Evolutionary conservation across 2,888 invertebrate genomes (phyloP), one percentile per base, ranked within the genome.

Genomic region (Eubasilissa splendida): DNA sequence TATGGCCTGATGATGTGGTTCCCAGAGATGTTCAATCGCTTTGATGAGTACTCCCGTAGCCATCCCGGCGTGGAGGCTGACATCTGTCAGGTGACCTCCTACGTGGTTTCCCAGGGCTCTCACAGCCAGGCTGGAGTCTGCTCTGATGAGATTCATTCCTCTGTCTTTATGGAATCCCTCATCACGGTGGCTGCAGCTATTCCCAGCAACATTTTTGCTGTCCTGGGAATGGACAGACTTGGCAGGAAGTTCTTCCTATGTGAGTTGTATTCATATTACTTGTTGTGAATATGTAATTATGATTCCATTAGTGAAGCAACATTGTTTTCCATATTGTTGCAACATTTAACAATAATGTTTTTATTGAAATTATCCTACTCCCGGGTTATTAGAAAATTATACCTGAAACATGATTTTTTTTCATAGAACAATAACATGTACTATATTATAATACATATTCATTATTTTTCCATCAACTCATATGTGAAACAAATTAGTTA

Each of bases 1-100:
- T 98, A 98, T 87, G 97, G 97, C 63, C 91, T 98, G 77, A 97
- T 97, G 96, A 96, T 98, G 96, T 98, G 98, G 98, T 97, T 97
- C 89, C 97, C 97, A 0, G 97, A 97, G 89, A 92, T 98, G 86
- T 98, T 97, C 89, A 96, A 95, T 87, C 94, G 97, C 71, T 96
- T 96, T 87, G 96, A 96, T 88, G 95, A 95, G 87, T 96, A 92
- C 89, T 92, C 93, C 75, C 91, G 92, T 76, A 89, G 91, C 54
- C 93, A 95, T 88, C 93, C 94, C 75, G 93, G 92, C 85, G 90
- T 91, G 71, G 91, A 92, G 75, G 94, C 94, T 0, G 92, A 93
- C 84, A 95, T 95, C 79, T 96, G 96, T 86, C 89, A 93, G 83
- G 96, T 96, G 80, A 96, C 95, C 12, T 90, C 93, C 0, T 96